phyloP scores from a whole-genome alignment of 2,888 invertebrate species.

The Leptothorax acervorum region DNA sequence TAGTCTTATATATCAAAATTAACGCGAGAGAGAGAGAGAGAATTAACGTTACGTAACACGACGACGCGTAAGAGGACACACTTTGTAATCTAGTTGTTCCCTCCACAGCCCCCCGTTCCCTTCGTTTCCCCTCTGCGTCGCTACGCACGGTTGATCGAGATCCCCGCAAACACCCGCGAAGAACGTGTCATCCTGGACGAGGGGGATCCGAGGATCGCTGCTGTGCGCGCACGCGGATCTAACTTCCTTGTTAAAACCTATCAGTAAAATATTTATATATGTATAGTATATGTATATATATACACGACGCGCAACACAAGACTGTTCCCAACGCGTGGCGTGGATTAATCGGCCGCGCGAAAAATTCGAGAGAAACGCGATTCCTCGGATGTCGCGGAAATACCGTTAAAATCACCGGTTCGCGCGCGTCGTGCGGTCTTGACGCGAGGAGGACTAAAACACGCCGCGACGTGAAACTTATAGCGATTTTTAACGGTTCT shows the following conservation, averaged over 20 bases:
- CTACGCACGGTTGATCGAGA: background rate
- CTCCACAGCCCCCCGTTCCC: background rate
- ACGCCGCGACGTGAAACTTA: background rate
- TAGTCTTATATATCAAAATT: conserved; percentile 54
- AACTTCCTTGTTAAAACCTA: conserved; percentile 69
- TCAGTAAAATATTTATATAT: conserved; percentile 68
- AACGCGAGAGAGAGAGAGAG: conserved; percentile 1
- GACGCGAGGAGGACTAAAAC: background rate
- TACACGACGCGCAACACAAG: conserved; percentile 31
- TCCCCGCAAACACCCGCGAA: background rate
- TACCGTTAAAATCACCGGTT: conserved; percentile 31
- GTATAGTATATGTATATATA: conserved; percentile 61
- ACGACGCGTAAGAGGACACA: conserved; percentile 31
- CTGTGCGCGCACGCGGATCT: conserved; percentile 15
- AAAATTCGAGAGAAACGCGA: background rate
- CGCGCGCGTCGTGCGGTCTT: background rate
- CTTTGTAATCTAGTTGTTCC: conserved; percentile 47
- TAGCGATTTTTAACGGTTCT: background rate
- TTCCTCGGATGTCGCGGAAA: background rate
- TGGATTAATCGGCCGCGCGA: conserved; percentile 26
- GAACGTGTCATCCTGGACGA: background rate
- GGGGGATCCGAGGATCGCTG: background rate
- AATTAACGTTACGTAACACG: conserved; percentile 33
- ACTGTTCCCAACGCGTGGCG: conserved; percentile 7
- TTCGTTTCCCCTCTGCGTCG: background rate